Conservation (phyloP, 2,113 vertebrate species). For the Lutjanus erythropterus region DNA sequence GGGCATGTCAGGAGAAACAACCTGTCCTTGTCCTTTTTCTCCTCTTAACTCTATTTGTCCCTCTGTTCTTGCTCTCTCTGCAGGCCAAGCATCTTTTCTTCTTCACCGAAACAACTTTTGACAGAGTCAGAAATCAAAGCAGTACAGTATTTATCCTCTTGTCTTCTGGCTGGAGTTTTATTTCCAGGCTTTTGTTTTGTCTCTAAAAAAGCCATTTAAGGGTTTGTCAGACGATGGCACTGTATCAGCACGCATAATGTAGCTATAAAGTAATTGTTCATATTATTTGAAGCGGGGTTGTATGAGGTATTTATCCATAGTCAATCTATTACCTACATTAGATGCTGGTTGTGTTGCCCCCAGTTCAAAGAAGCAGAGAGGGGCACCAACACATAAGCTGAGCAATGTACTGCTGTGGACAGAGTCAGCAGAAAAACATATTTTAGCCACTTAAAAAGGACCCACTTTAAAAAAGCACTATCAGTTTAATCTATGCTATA, state of each 20-base stretch:
- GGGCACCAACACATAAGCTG: no score
- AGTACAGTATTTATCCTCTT: conserved; percentile 1
- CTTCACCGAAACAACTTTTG: conserved; percentile 29
- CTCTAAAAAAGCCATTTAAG: conserved; percentile 13
- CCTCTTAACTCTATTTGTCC: conserved; percentile 17
- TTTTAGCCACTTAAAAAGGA: no score
- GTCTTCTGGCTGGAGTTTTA: background rate
- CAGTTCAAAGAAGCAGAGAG: no score
- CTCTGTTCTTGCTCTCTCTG: conserved; percentile 20
- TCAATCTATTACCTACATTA: no score
- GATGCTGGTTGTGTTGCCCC: no score
- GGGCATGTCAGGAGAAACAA: conserved; percentile 36
- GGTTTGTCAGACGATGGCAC: conserved; percentile 43
- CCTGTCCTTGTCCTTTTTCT: conserved; percentile 55
- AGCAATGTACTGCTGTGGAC: no score
- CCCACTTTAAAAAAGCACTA: no score
- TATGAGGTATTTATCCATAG: no score
- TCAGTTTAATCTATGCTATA: no score
- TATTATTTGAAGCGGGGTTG: no score
- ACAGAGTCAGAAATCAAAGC: conserved; percentile 32
- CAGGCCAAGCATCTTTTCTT: conserved; percentile 6
- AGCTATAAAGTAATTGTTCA: no score
- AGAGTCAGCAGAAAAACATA: no score
- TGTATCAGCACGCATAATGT: conserved; percentile 23
- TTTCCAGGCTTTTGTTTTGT: background rate